A percentile compares a stretch with the other conserved stretches of the same genome.
Evolutionary conservation across 2,888 invertebrate genomes (phyloP).

Genomic region (Epinotia bilunana): DNA sequence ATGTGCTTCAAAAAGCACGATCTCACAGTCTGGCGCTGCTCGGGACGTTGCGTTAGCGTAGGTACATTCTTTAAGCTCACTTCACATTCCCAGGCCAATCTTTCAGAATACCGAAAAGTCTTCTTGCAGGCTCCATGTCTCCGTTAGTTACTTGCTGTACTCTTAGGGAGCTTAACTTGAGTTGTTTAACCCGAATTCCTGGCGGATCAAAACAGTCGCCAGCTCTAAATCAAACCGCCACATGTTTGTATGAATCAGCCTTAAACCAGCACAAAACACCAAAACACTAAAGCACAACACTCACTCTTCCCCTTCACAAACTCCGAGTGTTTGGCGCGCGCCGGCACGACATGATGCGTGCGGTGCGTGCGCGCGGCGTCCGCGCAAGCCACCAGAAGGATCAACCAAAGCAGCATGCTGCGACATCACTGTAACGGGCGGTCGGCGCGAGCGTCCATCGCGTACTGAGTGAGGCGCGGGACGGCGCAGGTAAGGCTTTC

Average conservation of each 20-base stretch:
- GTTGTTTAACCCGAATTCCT: constrained; percentile 5
- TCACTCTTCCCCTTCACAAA: constrained; percentile 92
- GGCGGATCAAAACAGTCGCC: not conserved
- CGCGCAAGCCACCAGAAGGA: constrained; percentile 57
- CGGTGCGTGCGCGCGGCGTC: constrained; percentile 67
- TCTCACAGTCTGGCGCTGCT: constrained; percentile 1
- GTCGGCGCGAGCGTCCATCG: constrained; percentile 75
- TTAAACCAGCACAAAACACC: constrained; percentile 24
- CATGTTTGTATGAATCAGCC: not conserved
- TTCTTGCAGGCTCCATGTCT: not conserved
- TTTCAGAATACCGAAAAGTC: not conserved
- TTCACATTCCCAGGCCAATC: not conserved
- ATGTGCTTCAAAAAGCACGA: not conserved
- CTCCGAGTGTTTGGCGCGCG: constrained; percentile 83
- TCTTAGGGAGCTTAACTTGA: not conserved
- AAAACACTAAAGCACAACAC: constrained; percentile 70
- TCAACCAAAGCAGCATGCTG: constrained; percentile 77
- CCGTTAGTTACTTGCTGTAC: not conserved
- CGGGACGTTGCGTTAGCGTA: not conserved
- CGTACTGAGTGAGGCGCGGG: constrained; percentile 77
- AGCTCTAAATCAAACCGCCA: constrained; percentile 7
- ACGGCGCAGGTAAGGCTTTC: constrained; percentile 63
- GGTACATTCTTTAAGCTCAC: not conserved
- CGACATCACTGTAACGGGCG: constrained; percentile 81
- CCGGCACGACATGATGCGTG: constrained; percentile 65